Evolutionary conservation across 1,140 invertebrate species (phyloP).

Genomic region (Ganaspis sp.): DNA sequence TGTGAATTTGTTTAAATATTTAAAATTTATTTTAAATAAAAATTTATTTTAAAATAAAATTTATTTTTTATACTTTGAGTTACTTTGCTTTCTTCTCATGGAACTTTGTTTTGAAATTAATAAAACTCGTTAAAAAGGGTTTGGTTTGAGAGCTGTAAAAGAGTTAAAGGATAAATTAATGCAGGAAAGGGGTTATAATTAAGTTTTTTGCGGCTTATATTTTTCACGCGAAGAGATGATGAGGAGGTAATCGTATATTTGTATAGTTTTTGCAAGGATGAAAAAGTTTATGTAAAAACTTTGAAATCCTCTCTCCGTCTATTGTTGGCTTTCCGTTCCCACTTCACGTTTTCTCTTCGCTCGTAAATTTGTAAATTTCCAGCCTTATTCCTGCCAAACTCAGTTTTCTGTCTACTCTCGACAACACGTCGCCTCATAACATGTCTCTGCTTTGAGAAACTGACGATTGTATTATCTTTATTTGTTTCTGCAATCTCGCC

Average conservation of each 20-base stretch:
- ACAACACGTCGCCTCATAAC: conserved; percentile 51
- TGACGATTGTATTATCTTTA: conserved; percentile 49
- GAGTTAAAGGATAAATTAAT: neutral
- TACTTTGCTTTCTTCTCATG: too few relatives aligned
- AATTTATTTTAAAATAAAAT: too few relatives aligned
- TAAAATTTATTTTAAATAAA: too few relatives aligned
- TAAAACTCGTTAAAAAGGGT: too few relatives aligned
- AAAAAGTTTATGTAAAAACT: conserved; percentile 14
- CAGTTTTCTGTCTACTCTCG: conserved; percentile 60
- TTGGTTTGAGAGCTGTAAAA: too few relatives aligned
- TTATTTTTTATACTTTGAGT: too few relatives aligned
- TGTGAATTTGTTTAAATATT: too few relatives aligned
- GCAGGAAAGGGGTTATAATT: neutral
- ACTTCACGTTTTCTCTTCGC: conserved; percentile 40
- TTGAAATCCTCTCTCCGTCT: neutral
- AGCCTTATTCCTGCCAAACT: conserved; percentile 59
- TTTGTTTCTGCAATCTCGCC: conserved; percentile 40
- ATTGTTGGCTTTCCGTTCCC: conserved; percentile 29
- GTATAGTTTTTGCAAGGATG: conserved; percentile 10
- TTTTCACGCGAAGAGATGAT: neutral
- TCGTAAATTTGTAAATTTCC: conserved; percentile 54
- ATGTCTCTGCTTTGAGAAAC: conserved; percentile 36
- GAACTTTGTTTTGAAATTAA: too few relatives aligned
- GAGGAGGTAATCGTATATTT: neutral
- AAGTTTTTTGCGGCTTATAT: neutral